A percentile compares a stretch with the other conserved stretches of the same genome.
These are phyloP conservation scores for western clawed frog (Xenopus tropicalis) DNA, from an alignment of 2,113 vertebrate genomes.

Conservation along the genomic window UCB_Xtro_10.0 CM004452.2:24542001-24542500, in stretches of 20 bases:
- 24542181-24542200: background rate
- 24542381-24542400: constrained; percentile 33
- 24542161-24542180: constrained; percentile 1
- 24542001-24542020: constrained; percentile 36
- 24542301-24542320: background rate
- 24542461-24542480: constrained; percentile 21
- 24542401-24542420: constrained; percentile 17
- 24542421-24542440: constrained; percentile 10
- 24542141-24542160: constrained; percentile 24
- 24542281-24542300: background rate
- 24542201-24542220: constrained; percentile 7
- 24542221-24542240: background rate
- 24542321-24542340: constrained; percentile 3
- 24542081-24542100: constrained; percentile 24
- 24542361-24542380: constrained; percentile 20
- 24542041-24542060: constrained; percentile 17
- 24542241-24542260: background rate
- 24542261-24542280: background rate
- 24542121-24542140: constrained; percentile 15
- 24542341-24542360: constrained; percentile 2
- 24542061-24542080: background rate
- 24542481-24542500: constrained; percentile 11
- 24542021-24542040: constrained; percentile 7
- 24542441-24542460: constrained; percentile 29
- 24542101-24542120: constrained; percentile 30